Base-by-base conservation (phyloP, 2,888 invertebrate species). In the Toxonevra muliebris region DNA sequence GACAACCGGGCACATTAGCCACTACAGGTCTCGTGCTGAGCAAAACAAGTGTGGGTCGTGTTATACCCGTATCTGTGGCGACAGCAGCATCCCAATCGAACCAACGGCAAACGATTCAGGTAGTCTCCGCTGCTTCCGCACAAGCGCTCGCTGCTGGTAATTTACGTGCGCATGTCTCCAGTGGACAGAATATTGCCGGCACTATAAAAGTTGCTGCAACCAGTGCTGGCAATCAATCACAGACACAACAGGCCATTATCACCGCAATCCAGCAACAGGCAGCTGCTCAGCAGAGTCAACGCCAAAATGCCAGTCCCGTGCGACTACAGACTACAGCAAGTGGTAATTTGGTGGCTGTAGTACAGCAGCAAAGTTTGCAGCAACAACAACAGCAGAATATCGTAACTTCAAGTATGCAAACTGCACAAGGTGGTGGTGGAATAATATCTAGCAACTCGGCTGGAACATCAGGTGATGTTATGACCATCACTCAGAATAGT, bases 41-140 rank as follows among this genome's bases (percentile, higher is more conserved):
- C 1, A 90, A 90, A 78, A 87, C 87, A 0, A 86, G 89, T 58
- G 87, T 89, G 19, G 87, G 89, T 0, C 86, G 91, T 41, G 90
- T 91, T 2, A 90, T 91, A 74, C 91, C 91, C 1, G 90, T 90
- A 0, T 88, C 89, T 62, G 89, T 90, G 0, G 88, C 88, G 30
- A 87, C 88, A 30, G 87, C 87, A 1, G 86, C 86, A 73, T 77
- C 84, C 73, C 30, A 30, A 30, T 30, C 30, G 30, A 71, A 87
- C 85, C 78, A 87, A 84, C 68, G 86, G 84, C 76, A 91, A 88
- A 83, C 91, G 86, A 85, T 87, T 66, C 50, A 89, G 89, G 89
- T 89, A 67, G 88, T 89, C 53, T 87, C 88, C 1, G 88, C 89
- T 11, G 85, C 88, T 12, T 87, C 88, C 0, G 84, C 83, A 0